phyloP scores from a whole-genome alignment of 2,888 invertebrate species.

The Agonopterix heracliana region DNA sequence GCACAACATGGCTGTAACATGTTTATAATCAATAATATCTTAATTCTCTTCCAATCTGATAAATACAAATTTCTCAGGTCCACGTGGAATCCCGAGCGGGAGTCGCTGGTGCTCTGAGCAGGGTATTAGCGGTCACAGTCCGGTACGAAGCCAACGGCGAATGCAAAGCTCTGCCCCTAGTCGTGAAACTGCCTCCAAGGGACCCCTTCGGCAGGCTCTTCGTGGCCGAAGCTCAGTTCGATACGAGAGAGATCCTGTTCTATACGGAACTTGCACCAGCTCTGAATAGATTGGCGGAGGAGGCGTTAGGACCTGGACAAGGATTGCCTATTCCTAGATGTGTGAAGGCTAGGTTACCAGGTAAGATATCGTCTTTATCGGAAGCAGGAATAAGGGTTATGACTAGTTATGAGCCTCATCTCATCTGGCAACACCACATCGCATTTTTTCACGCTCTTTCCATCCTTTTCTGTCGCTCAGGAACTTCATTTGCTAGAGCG shows the following conservation, averaged over 20 bases:
- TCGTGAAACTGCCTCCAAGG: slow-evolving; percentile 85
- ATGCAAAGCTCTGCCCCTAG: slow-evolving; percentile 64
- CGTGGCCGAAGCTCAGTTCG: slow-evolving; percentile 89
- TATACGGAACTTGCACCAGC: slow-evolving; percentile 86
- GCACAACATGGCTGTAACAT: too few relatives aligned
- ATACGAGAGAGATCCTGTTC: slow-evolving; percentile 87
- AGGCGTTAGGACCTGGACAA: slow-evolving; percentile 60
- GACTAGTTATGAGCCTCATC: too few relatives aligned
- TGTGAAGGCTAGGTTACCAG: slow-evolving; percentile 81
- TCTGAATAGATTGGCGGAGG: slow-evolving; percentile 81
- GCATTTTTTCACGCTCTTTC: too few relatives aligned
- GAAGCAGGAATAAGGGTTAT: not conserved
- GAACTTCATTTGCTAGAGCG: too few relatives aligned
- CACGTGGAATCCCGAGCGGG: slow-evolving; percentile 72
- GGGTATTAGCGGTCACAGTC: slow-evolving; percentile 85
- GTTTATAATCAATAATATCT: too few relatives aligned
- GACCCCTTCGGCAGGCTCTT: slow-evolving; percentile 88
- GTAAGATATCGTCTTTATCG: slow-evolving; percentile 24
- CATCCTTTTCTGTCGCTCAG: too few relatives aligned
- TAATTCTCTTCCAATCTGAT: too few relatives aligned
- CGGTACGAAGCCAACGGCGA: slow-evolving; percentile 73
- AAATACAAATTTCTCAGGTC: slow-evolving; percentile 30
- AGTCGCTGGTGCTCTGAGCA: slow-evolving; percentile 84
- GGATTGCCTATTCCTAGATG: slow-evolving; percentile 75
- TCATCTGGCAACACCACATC: too few relatives aligned